A percentile compares a stretch with the other conserved stretches of the same genome.
These are phyloP conservation scores for Australoheros facetus DNA, from an alignment of 2,797 vertebrate genomes.

Conservation along the genomic window DNA sequence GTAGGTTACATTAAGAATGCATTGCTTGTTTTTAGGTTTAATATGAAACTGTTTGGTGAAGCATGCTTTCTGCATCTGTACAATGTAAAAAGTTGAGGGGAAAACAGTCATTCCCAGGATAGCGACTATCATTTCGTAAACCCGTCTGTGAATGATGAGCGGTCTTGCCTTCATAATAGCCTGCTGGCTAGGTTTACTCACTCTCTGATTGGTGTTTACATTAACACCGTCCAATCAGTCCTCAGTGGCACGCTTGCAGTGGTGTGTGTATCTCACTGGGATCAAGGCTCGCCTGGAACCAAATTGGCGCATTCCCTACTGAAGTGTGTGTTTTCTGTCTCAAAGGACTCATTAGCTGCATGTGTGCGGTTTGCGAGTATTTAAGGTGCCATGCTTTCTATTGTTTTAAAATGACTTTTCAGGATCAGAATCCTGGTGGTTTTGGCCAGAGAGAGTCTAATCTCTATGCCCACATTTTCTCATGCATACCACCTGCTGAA, in stretches of 20 bases:
- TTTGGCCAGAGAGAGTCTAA: slow-evolving; percentile 38
- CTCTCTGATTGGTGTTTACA: slow-evolving; percentile 75
- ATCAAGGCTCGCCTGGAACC: slow-evolving; percentile 25
- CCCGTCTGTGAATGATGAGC: slow-evolving; percentile 56
- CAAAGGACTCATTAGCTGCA: slow-evolving; percentile 47
- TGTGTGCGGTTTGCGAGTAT: slow-evolving; percentile 41
- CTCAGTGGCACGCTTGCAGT: slow-evolving; percentile 47
- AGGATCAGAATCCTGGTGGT: slow-evolving; percentile 24
- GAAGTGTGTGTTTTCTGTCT: slow-evolving; percentile 53
- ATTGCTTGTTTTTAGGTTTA: neutral
- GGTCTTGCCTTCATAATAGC: slow-evolving; percentile 43
- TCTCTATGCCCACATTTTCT: slow-evolving; percentile 44
- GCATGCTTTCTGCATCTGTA: neutral
- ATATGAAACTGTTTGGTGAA: too few relatives aligned
- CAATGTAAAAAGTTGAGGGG: neutral
- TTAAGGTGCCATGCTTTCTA: slow-evolving; percentile 54
- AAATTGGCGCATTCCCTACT: slow-evolving; percentile 41
- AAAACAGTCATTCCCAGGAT: neutral
- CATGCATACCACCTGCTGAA: slow-evolving; percentile 32
- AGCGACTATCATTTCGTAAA: slow-evolving; percentile 1
- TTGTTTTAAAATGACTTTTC: slow-evolving; percentile 50
- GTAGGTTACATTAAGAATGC: neutral
- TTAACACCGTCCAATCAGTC: slow-evolving; percentile 64
- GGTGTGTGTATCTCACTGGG: slow-evolving; percentile 26
- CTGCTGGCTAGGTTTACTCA: slow-evolving; percentile 59